Percentiles rank a stretch among this genome's conserved stretches.
These are phyloP conservation scores for Palloptera scutellata DNA, from an alignment of 2,888 invertebrate species.

Conservation along the genomic window DNA sequence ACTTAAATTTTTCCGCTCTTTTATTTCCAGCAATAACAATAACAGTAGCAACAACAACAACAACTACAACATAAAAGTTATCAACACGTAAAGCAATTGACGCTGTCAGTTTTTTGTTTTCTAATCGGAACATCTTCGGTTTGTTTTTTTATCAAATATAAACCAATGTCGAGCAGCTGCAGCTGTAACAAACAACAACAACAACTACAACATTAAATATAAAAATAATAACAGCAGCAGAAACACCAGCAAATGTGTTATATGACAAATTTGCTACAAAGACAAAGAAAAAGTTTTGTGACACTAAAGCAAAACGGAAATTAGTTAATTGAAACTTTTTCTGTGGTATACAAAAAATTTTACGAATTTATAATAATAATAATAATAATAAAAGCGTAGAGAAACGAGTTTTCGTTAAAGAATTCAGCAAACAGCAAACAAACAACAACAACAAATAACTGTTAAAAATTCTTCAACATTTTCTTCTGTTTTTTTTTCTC, in stretches of 20 bases:
- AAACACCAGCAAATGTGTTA: constrained; percentile 2
- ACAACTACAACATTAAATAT: constrained; percentile 12
- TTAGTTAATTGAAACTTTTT: background rate
- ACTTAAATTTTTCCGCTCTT: background rate
- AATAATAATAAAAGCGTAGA: too few species aligned
- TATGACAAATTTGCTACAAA: background rate
- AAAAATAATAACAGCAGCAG: constrained; percentile 16
- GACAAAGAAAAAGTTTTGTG: background rate
- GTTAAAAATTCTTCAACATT: background rate
- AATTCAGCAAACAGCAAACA: background rate
- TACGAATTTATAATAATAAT: background rate
- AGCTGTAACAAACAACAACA: constrained; percentile 13
- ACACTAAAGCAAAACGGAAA: background rate
- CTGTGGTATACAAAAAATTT: background rate
- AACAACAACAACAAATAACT: background rate
- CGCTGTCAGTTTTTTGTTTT: constrained; percentile 3
- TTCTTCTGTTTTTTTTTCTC: constrained; percentile 2
- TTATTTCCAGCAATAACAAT: constrained; percentile 7
- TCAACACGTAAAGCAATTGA: constrained; percentile 6
- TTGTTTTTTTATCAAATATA: background rate
- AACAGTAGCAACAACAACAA: constrained; percentile 14
- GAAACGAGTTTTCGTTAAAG: background rate
- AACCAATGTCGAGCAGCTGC: background rate
- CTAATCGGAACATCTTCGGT: background rate
- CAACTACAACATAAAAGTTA: background rate